These are phyloP conservation scores for Cecropterus lyciades DNA, from an alignment of 1,140 invertebrate genomes.

Conservation along the genomic window DNA sequence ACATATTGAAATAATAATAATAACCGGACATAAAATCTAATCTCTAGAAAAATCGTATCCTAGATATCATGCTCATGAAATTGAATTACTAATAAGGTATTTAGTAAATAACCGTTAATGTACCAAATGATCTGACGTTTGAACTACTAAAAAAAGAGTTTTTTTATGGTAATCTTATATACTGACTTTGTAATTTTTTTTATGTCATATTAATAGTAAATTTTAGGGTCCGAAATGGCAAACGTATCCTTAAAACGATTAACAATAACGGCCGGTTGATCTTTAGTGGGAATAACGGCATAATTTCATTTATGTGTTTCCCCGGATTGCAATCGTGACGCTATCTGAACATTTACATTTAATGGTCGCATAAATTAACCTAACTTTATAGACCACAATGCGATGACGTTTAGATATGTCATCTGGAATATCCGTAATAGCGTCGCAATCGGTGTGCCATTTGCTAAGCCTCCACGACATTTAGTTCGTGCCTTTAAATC, in stretches of 20 bases:
- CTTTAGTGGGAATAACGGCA: conserved; percentile 8
- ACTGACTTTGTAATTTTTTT: too few species aligned
- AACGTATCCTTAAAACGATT: neutral
- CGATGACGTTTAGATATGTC: conserved; percentile 36
- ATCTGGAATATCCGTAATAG: conserved; percentile 34
- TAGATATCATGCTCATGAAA: too few species aligned
- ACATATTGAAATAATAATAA: too few species aligned
- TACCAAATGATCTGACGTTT: too few species aligned
- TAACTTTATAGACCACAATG: conserved; percentile 31
- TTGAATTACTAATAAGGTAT: too few species aligned
- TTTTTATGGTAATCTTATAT: too few species aligned
- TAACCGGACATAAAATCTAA: too few species aligned
- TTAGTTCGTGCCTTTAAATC: conserved; percentile 36
- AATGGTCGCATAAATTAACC: conserved; percentile 35
- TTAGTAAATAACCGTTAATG: too few species aligned
- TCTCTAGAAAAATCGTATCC: too few species aligned
- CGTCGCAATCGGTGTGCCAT: conserved; percentile 22
- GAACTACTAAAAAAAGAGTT: too few species aligned
- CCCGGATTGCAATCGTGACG: conserved; percentile 23
- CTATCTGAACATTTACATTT: conserved; percentile 30
- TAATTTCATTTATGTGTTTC: conserved; percentile 18
- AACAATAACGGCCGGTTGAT: neutral
- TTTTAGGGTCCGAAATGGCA: too few species aligned
- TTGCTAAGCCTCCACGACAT: conserved; percentile 30
- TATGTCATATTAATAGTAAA: too few species aligned